Evolutionary conservation across 2,797 vertebrate species (phyloP).

Genomic region (Hoplostethus atlanticus): DNA sequence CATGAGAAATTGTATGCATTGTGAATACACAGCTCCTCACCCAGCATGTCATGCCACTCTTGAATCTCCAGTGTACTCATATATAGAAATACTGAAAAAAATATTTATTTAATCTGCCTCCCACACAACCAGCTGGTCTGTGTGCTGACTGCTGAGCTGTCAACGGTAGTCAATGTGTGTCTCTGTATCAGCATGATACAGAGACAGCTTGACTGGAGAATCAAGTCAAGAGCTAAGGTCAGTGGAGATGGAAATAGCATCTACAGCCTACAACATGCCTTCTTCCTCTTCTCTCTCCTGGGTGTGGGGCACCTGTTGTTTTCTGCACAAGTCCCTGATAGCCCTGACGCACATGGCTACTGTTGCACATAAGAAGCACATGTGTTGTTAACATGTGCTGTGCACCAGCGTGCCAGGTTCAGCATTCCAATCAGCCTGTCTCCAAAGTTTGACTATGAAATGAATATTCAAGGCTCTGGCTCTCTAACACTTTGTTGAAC

Average conservation of each 20-base stretch:
- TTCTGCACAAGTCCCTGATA: slow-evolving; percentile 26
- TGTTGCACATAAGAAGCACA: slow-evolving; percentile 35
- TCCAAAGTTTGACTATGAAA: slow-evolving; percentile 14
- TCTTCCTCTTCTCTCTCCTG: slow-evolving; percentile 29
- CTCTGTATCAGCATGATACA: slow-evolving; percentile 7
- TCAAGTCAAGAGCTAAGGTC: slow-evolving; percentile 21
- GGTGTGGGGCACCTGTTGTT: slow-evolving; percentile 57
- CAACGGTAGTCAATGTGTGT: not conserved
- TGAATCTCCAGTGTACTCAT: slow-evolving; percentile 29
- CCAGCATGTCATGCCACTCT: not conserved
- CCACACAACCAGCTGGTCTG: not conserved
- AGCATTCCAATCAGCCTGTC: slow-evolving; percentile 40
- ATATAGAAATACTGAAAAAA: slow-evolving; percentile 19
- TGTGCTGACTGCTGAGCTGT: not conserved
- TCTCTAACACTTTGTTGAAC: slow-evolving; percentile 14
- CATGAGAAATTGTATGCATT: slow-evolving; percentile 17
- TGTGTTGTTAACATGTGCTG: slow-evolving; percentile 20
- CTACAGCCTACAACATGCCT: slow-evolving; percentile 9
- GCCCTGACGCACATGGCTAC: slow-evolving; percentile 9
- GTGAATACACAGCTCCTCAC: slow-evolving; percentile 23
- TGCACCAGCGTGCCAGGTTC: slow-evolving; percentile 18
- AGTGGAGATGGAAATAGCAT: slow-evolving; percentile 41
- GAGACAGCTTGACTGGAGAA: slow-evolving; percentile 13
- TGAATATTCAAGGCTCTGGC: slow-evolving; percentile 22
- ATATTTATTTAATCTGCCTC: not conserved